phyloP scores from a whole-genome alignment of 2,113 vertebrate species.

The Perca schrenkii region DNA sequence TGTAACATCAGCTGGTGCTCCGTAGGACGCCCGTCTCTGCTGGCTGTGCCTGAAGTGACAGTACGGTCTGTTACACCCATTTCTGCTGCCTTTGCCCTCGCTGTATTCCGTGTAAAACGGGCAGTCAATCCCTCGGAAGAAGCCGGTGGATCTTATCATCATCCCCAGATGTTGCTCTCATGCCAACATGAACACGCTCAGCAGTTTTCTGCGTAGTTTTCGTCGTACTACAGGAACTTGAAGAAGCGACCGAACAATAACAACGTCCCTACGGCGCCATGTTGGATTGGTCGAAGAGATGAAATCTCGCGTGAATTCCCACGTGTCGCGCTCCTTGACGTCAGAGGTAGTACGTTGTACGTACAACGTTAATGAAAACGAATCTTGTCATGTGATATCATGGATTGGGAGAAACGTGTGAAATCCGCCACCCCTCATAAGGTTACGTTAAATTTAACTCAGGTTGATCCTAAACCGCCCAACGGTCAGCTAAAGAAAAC shows the following conservation, averaged over 20 bases:
- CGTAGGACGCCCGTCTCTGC: slow-evolving; percentile 79
- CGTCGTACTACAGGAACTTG: slow-evolving; percentile 25
- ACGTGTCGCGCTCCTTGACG: slow-evolving; percentile 52
- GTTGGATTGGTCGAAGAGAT: slow-evolving; percentile 65
- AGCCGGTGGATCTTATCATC: slow-evolving; percentile 94
- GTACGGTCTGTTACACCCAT: slow-evolving; percentile 89
- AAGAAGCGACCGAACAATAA: slow-evolving; percentile 78
- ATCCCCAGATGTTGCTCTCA: slow-evolving; percentile 72
- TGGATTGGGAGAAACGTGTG: neutral
- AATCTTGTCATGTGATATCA: no score
- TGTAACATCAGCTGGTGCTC: slow-evolving; percentile 65
- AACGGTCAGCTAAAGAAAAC: neutral
- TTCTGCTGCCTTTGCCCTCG: slow-evolving; percentile 77
- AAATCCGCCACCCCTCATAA: no score
- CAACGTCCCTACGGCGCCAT: slow-evolving; percentile 83
- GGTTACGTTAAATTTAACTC: neutral
- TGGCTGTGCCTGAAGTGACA: slow-evolving; percentile 94
- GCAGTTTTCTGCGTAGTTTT: slow-evolving; percentile 10
- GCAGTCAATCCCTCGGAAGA: slow-evolving; percentile 95
- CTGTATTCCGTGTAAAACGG: slow-evolving; percentile 84
- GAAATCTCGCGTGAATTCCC: slow-evolving; percentile 51
- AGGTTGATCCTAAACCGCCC: accelerated
- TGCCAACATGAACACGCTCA: slow-evolving; percentile 62
- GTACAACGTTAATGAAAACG: no score
- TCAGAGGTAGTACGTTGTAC: neutral